Evolutionary conservation across 2,113 vertebrate species (phyloP).

Genomic region (Tragulus kanchil): DNA sequence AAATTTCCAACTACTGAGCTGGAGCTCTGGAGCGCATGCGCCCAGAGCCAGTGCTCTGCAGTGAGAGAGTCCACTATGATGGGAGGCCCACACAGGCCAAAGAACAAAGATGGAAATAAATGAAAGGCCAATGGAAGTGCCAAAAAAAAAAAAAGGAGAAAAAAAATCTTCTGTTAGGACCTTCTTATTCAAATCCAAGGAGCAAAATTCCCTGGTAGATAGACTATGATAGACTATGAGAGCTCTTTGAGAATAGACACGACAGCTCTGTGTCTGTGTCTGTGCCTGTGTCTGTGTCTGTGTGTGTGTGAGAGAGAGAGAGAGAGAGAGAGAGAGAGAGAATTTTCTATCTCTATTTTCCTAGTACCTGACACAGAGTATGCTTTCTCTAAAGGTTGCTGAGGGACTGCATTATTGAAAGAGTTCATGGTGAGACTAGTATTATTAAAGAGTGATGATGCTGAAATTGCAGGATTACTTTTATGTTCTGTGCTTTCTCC

Average conservation of each 20-base stretch:
- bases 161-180: not conserved
- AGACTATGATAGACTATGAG: not conserved
- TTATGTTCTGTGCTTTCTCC: conserved; percentile 18
- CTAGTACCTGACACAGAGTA: not conserved
- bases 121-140: too few species aligned
- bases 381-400: conserved; percentile 33
- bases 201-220: conserved; percentile 34
- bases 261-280: not conserved
- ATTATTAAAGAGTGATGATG: conserved; percentile 19
- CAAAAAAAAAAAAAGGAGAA: too few species aligned
- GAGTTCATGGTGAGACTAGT: conserved; percentile 3
- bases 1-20: too few species aligned
- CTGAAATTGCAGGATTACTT: conserved; percentile 54
- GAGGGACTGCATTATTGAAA: conserved; percentile 20
- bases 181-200: conserved; percentile 47
- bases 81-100: too few species aligned
- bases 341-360: not conserved
- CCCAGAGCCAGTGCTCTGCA: too few species aligned
- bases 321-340: not conserved
- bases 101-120: too few species aligned
- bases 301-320: not conserved
- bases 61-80: too few species aligned
- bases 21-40: too few species aligned
- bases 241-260: not conserved
- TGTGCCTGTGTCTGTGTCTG: not conserved